phyloP scores from a whole-genome alignment of 2,797 vertebrate species.

The Schizothorax lantsangensis region DNA sequence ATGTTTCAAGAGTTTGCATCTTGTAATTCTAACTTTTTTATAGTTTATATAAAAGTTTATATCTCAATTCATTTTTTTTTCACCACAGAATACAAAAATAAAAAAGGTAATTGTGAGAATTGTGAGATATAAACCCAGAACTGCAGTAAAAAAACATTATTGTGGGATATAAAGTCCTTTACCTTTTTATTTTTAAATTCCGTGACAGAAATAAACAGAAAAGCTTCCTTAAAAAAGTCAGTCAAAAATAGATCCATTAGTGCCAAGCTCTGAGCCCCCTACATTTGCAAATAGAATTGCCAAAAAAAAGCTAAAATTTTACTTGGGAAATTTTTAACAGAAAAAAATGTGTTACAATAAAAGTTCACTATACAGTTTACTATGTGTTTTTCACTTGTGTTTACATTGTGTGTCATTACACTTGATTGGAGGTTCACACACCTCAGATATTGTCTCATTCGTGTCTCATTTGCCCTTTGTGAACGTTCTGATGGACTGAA shows the following conservation, averaged over 20 bases:
- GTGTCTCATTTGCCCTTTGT: neutral
- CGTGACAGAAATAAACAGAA: no score
- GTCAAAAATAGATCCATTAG: neutral
- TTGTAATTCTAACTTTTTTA: neutral
- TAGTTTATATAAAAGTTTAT: no score
- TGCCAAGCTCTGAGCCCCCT: neutral
- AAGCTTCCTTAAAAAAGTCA: neutral
- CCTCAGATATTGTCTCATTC: neutral
- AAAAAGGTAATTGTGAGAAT: no score
- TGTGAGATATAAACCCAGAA: no score
- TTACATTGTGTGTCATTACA: conserved; percentile 33
- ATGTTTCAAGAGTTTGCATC: no score
- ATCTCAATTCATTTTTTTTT: neutral
- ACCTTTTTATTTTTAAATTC: no score
- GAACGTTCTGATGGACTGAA: neutral
- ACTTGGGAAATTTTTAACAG: neutral
- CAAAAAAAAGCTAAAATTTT: neutral
- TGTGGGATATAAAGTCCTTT: no score
- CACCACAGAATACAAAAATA: no score
- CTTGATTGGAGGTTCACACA: neutral
- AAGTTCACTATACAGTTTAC: neutral
- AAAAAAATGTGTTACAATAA: neutral
- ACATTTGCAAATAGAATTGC: neutral
- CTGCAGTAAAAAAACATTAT: neutral
- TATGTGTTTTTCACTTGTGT: neutral